Conservation (phyloP, 1,140 invertebrate genomes). For the Heliconius melpomene region DNA sequence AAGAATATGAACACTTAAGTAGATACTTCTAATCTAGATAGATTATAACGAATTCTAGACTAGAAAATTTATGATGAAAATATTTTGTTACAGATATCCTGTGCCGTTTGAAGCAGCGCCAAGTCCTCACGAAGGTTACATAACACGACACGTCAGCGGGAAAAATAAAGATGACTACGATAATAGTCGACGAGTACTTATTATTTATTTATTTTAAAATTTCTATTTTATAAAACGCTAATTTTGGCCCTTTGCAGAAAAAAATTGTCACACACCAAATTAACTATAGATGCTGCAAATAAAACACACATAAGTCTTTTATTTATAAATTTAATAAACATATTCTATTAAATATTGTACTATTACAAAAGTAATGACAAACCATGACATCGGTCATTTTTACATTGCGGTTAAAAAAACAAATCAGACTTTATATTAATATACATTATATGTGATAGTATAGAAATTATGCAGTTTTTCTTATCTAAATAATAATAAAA, state of each 20-base stretch:
- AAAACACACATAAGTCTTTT: too few relatives aligned
- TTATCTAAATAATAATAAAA: slow-evolving; percentile 1
- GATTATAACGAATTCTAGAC: too few relatives aligned
- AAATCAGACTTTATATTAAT: background rate
- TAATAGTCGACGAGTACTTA: slow-evolving; percentile 83
- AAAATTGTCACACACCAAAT: too few relatives aligned
- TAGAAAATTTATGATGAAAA: background rate
- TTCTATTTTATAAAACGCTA: background rate
- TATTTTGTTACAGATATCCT: slow-evolving; percentile 66
- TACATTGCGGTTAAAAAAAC: background rate
- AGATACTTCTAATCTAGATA: too few relatives aligned
- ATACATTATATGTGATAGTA: background rate
- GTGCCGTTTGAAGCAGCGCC: slow-evolving; percentile 85
- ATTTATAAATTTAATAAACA: too few relatives aligned
- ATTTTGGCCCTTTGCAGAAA: background rate
- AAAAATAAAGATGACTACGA: slow-evolving; percentile 87
- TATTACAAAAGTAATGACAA: too few relatives aligned
- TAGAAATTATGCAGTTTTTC: background rate
- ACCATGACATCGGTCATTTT: background rate
- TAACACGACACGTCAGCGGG: slow-evolving; percentile 93
- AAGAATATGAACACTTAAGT: too few relatives aligned
- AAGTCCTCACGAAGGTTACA: slow-evolving; percentile 95
- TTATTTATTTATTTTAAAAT: slow-evolving; percentile 40
- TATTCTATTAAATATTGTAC: too few relatives aligned
- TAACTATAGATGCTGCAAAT: too few relatives aligned